Conservation (phyloP, 2,888 invertebrate species). For the Cantharis rufa region DNA sequence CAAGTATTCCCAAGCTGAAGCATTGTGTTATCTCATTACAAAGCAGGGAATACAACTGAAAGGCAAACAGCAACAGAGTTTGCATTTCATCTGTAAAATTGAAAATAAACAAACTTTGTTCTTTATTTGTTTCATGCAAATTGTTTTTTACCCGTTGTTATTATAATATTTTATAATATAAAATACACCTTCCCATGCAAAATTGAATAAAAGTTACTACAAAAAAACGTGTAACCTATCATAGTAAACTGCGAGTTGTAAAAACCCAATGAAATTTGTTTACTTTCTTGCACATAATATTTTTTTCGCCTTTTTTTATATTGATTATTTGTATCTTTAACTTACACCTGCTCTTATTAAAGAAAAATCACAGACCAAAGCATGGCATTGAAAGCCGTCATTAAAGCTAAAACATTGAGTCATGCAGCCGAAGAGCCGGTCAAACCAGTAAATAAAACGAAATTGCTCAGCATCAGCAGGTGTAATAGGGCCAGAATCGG, state of each 20-base stretch:
- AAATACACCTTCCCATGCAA: not conserved
- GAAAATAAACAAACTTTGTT: constrained; percentile 43
- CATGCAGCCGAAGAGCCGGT: not conserved
- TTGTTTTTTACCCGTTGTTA: constrained; percentile 13
- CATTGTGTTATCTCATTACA: constrained; percentile 40
- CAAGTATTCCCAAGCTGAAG: constrained; percentile 37
- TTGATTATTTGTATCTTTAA: not conserved
- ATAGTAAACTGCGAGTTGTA: not conserved
- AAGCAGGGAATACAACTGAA: constrained; percentile 37
- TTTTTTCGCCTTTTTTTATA: not conserved
- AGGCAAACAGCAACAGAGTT: constrained; percentile 41
- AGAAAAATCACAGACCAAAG: not conserved
- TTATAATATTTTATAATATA: not conserved
- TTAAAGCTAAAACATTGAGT: not conserved
- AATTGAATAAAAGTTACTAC: not conserved
- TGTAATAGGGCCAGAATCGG: constrained; percentile 26
- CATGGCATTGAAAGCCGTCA: not conserved
- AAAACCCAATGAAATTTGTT: not conserved
- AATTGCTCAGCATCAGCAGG: constrained; percentile 25
- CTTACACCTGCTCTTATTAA: not conserved
- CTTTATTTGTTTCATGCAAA: constrained; percentile 28
- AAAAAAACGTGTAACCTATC: too few relatives aligned
- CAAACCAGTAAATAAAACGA: constrained; percentile 11
- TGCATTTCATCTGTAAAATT: constrained; percentile 48
- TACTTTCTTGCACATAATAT: not conserved